Evolutionary conservation across 2,888 invertebrate genomes (phyloP), one percentile per base, ranked within the genome.

Genomic region (Archips crataeganus): DNA sequence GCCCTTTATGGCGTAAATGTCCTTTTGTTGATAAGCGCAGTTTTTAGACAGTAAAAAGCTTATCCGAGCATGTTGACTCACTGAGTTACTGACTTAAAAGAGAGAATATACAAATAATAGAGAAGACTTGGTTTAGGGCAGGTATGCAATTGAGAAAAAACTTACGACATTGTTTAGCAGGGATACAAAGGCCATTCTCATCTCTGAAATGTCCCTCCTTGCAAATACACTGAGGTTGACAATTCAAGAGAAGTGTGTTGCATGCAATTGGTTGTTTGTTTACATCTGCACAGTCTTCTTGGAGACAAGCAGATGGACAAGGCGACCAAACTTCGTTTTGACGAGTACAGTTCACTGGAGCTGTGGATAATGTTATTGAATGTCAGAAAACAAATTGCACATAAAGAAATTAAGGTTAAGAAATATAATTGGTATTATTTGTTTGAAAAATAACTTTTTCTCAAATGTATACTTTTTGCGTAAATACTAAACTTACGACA

Each of bases 151-250:
- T 11, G 45, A 11, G 11, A 5, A 5, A n/a, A 57, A 32, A 57
- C 72, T 75, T 72, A 68, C 80, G 75, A 71, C 87, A 87, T 23
- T 84, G 75, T 0, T 73, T 39, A 8, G 77, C 75, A 2, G 81
- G 79, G 9, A 88, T 78, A 62, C 88, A 88, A 11, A 79, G 71
- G 11, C 77, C 83, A 0, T 64, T 70, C 0, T 71, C 74, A 70
- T 86, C 81, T 70, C 88, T 85, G 10, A 79, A 87, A 66, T 78
- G 71, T n/a, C 77, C 67, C 57, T 86, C 77, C 61, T 75, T 75
- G 63, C 89, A 89, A 3, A 81, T 74, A 66, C 88, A 88, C 61
- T 67, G 76, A 47, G 89, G 88, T 13, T 85, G 75, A 76, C 88
- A 88, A 59, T 86, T 84, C 34, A 81, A 71, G 0, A 85, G 47